A percentile compares a stretch with the other conserved stretches of the same genome.
Conservation (phyloP, 1,140 invertebrate genomes). For the Tetramorium simillimum region DNA sequence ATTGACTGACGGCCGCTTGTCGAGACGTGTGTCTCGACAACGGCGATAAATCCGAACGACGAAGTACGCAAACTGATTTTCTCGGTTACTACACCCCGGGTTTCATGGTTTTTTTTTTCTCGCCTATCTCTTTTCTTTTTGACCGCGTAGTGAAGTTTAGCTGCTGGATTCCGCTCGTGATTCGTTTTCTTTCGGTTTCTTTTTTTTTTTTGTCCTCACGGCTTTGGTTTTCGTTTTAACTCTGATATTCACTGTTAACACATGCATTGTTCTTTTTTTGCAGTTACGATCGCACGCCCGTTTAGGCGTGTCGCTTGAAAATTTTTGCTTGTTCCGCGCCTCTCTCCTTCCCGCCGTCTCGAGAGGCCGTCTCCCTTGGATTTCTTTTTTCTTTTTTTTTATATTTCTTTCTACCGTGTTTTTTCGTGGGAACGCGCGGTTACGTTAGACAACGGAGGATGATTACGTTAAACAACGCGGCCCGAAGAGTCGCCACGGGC, state of each 20-base stretch:
- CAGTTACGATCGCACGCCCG: conserved; percentile 53
- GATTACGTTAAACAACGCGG: conserved; percentile 37
- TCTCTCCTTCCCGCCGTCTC: conserved; percentile 1
- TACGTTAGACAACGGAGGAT: conserved; percentile 40
- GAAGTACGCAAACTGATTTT: conserved; percentile 45
- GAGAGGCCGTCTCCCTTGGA: conserved; percentile 48
- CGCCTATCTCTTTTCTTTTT: neutral
- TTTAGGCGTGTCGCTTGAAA: conserved; percentile 16
- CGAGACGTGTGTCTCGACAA: conserved; percentile 9
- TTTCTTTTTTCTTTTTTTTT: conserved; percentile 36
- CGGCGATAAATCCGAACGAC: conserved; percentile 28
- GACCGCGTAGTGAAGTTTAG: conserved; percentile 33
- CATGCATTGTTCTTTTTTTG: conserved; percentile 78
- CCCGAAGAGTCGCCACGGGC: neutral
- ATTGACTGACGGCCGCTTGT: conserved; percentile 17
- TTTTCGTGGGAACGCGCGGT: conserved; percentile 65
- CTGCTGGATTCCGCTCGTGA: conserved; percentile 20
- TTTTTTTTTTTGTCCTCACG: conserved; percentile 35
- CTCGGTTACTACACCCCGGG: neutral
- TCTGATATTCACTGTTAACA: conserved; percentile 78
- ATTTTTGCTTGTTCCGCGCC: conserved; percentile 27
- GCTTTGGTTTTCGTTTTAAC: conserved; percentile 45
- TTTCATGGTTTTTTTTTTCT: neutral
- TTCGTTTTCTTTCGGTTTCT: neutral
- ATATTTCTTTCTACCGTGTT: conserved; percentile 67